phyloP scores from a whole-genome alignment of 1,140 invertebrate genomes.

The Parasteatoda tepidariorum region DNA sequence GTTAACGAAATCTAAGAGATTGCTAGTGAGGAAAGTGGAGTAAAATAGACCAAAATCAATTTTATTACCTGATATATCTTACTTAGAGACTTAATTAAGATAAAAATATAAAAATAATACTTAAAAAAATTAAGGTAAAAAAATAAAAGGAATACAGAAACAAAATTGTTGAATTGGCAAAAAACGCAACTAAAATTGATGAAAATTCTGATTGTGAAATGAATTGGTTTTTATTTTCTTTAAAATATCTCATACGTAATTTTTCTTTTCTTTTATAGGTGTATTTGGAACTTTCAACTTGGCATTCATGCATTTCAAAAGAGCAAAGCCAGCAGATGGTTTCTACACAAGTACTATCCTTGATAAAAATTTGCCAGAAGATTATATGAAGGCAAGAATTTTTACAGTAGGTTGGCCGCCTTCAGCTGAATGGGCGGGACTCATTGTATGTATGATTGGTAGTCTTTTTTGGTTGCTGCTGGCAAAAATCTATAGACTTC shows the following conservation, averaged over 20 bases:
- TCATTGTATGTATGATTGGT: conserved; percentile 80
- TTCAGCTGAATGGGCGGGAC: conserved; percentile 84
- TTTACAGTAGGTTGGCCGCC: conserved; percentile 85
- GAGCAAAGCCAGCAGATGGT: conserved; percentile 75
- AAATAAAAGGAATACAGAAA: too few species aligned
- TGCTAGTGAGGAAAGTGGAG: too few species aligned
- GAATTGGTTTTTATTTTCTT: too few species aligned
- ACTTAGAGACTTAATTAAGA: too few species aligned
- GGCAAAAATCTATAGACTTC: conserved; percentile 88
- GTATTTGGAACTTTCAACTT: conserved; percentile 88
- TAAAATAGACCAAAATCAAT: too few species aligned
- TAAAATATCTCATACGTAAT: background rate
- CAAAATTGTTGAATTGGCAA: too few species aligned
- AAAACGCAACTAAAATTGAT: too few species aligned
- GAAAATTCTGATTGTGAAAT: too few species aligned
- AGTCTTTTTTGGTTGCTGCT: conserved; percentile 86
- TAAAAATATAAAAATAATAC: too few species aligned
- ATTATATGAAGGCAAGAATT: conserved; percentile 75
- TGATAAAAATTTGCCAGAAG: conserved; percentile 60
- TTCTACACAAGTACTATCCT: conserved; percentile 64
- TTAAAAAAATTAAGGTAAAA: too few species aligned
- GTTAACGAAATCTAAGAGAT: too few species aligned
- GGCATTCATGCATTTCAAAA: conserved; percentile 90
- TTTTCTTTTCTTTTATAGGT: conserved; percentile 71
- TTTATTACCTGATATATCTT: too few species aligned